Percentiles rank a stretch among this genome's conserved stretches.
phyloP scores from a whole-genome alignment of 2,888 invertebrate genomes.

The Trachelus tabidus region DNA sequence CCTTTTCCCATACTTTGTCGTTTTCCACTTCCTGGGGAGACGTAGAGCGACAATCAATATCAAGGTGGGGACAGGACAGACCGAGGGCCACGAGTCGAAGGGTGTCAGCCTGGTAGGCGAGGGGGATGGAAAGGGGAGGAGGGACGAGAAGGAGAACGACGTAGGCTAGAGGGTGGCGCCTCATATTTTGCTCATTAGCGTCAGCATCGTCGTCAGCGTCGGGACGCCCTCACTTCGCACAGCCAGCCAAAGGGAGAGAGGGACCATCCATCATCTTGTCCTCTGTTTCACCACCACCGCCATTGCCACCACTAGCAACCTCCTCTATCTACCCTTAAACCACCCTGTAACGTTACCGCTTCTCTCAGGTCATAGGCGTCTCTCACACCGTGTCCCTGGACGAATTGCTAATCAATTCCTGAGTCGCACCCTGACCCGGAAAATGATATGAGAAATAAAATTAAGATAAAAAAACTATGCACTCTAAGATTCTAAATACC shows the following conservation, averaged over 20 bases:
- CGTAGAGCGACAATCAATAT: slow-evolving; percentile 58
- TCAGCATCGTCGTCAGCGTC: slow-evolving; percentile 63
- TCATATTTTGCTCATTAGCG: slow-evolving; percentile 67
- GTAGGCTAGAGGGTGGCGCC: slow-evolving; percentile 55
- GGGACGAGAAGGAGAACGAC: slow-evolving; percentile 14
- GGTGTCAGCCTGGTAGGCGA: slow-evolving; percentile 23
- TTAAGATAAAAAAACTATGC: not conserved
- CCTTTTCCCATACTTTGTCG: slow-evolving; percentile 19
- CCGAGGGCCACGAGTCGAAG: slow-evolving; percentile 23
- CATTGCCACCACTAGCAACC: slow-evolving; percentile 24
- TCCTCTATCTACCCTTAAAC: not conserved
- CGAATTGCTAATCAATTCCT: not conserved
- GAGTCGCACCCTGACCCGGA: not conserved
- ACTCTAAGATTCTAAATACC: too few species aligned
- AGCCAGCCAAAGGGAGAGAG: slow-evolving; percentile 34
- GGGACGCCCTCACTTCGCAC: slow-evolving; percentile 57
- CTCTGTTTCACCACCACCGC: slow-evolving; percentile 45
- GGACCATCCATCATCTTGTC: slow-evolving; percentile 64
- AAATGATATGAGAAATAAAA: not conserved
- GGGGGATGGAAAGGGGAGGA: slow-evolving; percentile 13
- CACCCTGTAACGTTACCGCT: slow-evolving; percentile 1
- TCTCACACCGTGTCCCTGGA: slow-evolving; percentile 11
- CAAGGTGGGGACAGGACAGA: slow-evolving; percentile 31
- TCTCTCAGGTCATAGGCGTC: slow-evolving; percentile 25
- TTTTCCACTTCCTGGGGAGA: slow-evolving; percentile 32